These are phyloP conservation scores for Anoura caudifer DNA, from an alignment of 2,113 vertebrate species.

Conservation along the genomic window DNA sequence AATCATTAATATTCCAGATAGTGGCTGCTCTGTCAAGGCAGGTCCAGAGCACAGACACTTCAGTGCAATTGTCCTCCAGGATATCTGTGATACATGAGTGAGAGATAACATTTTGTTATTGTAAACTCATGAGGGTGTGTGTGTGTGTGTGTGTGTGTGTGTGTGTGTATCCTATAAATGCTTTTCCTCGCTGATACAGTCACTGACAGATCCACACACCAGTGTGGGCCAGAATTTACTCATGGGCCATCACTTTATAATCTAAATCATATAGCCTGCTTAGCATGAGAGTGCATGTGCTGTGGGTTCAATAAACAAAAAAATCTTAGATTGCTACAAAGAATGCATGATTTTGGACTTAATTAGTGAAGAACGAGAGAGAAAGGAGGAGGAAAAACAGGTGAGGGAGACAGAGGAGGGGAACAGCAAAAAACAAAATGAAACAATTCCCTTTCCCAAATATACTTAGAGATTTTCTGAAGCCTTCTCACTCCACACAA, in stretches of 20 bases:
- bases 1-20: background rate
- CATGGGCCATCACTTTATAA: background rate
- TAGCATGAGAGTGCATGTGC: background rate
- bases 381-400: background rate
- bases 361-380: background rate
- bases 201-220: background rate
- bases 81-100: background rate
- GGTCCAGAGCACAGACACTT: background rate
- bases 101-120: constrained; percentile 8
- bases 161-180: background rate
- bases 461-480: background rate
- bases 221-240: background rate
- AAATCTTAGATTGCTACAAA: background rate
- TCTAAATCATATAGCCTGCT: background rate
- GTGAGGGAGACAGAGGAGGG: background rate
- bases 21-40: background rate
- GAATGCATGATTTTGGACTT: background rate
- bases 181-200: background rate
- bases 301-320: background rate
- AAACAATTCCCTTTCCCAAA: background rate
- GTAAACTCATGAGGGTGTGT: background rate
- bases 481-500: background rate
- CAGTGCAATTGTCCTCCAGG: background rate
- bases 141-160: too few species aligned
- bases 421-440: background rate